Base-by-base conservation (phyloP, 2,113 vertebrate species). In the Cyanoderma ruficeps region DNA sequence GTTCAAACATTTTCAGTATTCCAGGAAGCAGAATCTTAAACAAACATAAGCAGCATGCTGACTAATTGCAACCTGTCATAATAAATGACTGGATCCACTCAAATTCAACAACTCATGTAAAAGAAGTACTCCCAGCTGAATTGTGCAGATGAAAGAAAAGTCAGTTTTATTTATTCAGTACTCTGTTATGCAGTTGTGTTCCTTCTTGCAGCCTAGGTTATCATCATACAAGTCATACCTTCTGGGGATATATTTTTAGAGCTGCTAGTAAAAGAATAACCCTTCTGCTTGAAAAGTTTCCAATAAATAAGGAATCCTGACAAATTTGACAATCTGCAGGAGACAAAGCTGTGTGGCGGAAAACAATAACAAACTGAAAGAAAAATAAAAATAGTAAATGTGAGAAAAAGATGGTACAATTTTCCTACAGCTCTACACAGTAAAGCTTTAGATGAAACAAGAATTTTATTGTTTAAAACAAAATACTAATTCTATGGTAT, bases 181-280 rank as follows among this genome's bases (percentile, higher is more conserved):
- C 83, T 63, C 39, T 72, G 8, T 89, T 90, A 60, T 18, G 74
- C 46, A 61, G 3, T 39, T 78, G 27, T 33, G n/a, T 19, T 17
- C 31, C 30, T 85, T 91, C 75, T 94, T 68, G 25, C 18, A 96
- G 55, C 27, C 57, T 76, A 80, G 33, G 39, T 81, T 82, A 84
- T 88, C 53, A 86, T 96, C 55, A 87, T 11, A 28, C 25, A 83
- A 86, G 67, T 42, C 74, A 15, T 20, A 79, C 63, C 55, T 95
- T 31, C 50, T 89, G 72, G 39, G 75, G n/a, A 65, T 42, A 49
- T 75, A 86, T 64, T 96, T 96, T 95, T 85, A 88, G 72, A 96
- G 70, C 35, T 76, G 25, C 39, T 75, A 70, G 46, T 79, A 72
- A 67, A 94, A 94, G 85, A 96, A 82, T 78, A 88, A 80, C 25